These are phyloP conservation scores for Chirona hameri DNA, from an alignment of 2,888 invertebrate species.

Conservation along the genomic window DNA sequence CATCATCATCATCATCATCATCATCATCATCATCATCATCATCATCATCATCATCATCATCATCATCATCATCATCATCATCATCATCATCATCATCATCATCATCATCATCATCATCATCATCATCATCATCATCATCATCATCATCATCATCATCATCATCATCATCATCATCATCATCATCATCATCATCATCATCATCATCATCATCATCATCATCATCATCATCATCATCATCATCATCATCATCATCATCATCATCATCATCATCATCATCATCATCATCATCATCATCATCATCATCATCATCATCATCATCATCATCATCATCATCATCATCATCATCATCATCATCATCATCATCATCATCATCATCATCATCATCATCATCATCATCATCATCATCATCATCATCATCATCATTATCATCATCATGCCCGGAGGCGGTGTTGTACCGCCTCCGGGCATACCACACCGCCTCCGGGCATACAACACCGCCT, in stretches of 20 bases:
- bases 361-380: conserved; percentile 22
- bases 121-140: conserved; percentile 12
- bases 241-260: conserved; percentile 22
- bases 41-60: conserved; percentile 22
- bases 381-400: conserved; percentile 22
- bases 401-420: conserved; percentile 12
- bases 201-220: conserved; percentile 22
- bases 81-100: conserved; percentile 22
- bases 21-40: conserved; percentile 22
- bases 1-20: conserved; percentile 22
- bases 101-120: conserved; percentile 22
- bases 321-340: conserved; percentile 22
- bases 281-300: conserved; percentile 22
- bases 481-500: too few relatives aligned
- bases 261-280: conserved; percentile 22
- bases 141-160: conserved; percentile 3
- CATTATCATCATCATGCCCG: conserved; percentile 22
- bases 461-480: too few relatives aligned
- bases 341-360: conserved; percentile 11
- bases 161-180: too few relatives aligned
- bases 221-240: conserved; percentile 22
- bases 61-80: conserved; percentile 11
- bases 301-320: conserved; percentile 22
- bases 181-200: too few relatives aligned
- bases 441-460: too few relatives aligned